phyloP scores from a whole-genome alignment of 2,888 invertebrate species.

The Tineola bisselliella region DNA sequence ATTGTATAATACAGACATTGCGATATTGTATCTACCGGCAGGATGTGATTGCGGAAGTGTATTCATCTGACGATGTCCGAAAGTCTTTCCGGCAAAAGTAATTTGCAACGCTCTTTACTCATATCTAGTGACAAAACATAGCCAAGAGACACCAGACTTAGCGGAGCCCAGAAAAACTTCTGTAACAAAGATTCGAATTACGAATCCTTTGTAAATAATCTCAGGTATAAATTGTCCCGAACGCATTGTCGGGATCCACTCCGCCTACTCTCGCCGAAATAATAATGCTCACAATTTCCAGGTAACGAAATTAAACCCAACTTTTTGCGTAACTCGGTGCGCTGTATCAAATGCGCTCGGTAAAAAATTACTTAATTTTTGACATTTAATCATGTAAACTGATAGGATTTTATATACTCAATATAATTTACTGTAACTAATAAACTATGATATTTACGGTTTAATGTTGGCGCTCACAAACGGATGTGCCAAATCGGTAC shows the following conservation, averaged over 20 bases:
- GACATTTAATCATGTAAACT: conserved; percentile 37
- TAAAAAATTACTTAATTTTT: background rate
- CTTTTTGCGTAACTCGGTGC: conserved; percentile 52
- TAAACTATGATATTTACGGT: conserved; percentile 43
- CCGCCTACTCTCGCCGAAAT: conserved; percentile 55
- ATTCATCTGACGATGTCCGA: conserved; percentile 21
- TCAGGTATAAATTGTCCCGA: conserved; percentile 55
- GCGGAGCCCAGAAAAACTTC: conserved; percentile 35
- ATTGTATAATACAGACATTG: conserved; percentile 37
- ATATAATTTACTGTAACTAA: background rate
- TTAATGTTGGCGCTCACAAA: conserved; percentile 41
- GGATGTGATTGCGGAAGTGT: conserved; percentile 46
- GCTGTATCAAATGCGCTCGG: conserved; percentile 8
- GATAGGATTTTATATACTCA: conserved; percentile 20
- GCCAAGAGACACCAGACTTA: conserved; percentile 36
- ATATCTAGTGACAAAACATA: conserved; percentile 27
- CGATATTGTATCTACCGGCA: conserved; percentile 24
- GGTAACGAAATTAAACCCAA: conserved; percentile 48
- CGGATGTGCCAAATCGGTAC: conserved; percentile 66
- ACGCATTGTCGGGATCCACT: conserved; percentile 40
- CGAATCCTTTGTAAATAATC: conserved; percentile 51
- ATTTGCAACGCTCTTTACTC: conserved; percentile 32
- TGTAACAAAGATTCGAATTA: conserved; percentile 24
- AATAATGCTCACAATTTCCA: conserved; percentile 41
- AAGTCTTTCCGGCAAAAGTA: conserved; percentile 19